Evolutionary conservation across 1,140 invertebrate species (phyloP), one percentile per base, ranked within the genome.

Genomic region (Atta cephalotes): DNA sequence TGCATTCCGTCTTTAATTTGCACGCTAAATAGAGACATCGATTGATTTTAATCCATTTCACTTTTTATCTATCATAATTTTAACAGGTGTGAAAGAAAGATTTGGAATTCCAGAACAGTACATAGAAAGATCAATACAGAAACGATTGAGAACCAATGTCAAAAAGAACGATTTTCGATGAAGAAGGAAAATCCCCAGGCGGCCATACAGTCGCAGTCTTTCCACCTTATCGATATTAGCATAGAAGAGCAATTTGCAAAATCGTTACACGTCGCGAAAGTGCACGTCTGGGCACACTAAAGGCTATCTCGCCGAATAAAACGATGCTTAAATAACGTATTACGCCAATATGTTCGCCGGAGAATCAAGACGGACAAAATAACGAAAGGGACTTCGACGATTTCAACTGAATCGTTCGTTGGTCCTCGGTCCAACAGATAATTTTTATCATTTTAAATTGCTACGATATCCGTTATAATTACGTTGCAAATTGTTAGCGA

Each of bases 201-300:
- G 87, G 60, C 91, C 84, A 88, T 93, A 88, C 85, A 71, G 45
- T 90, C 68, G 81, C 81, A 89, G 82, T 88, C 91, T 92, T 91
- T 91, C 88, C 90, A 93, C 92, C 92, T 94, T 94, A 94, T 94
- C 93, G 93, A 93, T 94, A 94, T 95, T 95, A 94, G 94, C 94
- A 95, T 95, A 94, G 93, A 94, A 94, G 92, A 93, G 91, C 93
- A 94, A 93, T 95, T 95, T 93, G 93, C 94, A 93, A 95, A 95
- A 95, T 94, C 94, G 94, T 94, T 94, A 94, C 89, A 90, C 89
- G 86, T 87, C 90, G 79, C 90, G 87, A 91, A 94, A 95, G 89
- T 93, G 92, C 90, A 93, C 94, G 89, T 93, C 88, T 90, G 94
- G 94, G 94, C 92, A 71, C 91, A 90, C 90, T 94, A 94, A 93